phyloP scores from a whole-genome alignment of 2,797 vertebrate species.

The Oryzias dopingdopingensis region DNA sequence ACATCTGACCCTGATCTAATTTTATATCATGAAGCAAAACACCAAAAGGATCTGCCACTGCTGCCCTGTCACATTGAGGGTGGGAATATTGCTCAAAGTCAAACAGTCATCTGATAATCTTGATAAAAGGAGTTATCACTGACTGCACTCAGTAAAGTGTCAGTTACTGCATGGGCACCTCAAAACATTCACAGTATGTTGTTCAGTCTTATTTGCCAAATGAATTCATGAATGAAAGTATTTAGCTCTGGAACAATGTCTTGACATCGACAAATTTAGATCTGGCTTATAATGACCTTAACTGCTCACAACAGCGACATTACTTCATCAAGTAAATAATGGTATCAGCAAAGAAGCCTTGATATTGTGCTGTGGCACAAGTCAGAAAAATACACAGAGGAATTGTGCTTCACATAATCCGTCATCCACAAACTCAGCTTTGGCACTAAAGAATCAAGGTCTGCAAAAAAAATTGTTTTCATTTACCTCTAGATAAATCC shows the following conservation, averaged over 20 bases:
- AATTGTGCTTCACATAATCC: constrained; percentile 79
- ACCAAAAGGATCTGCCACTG: constrained; percentile 53
- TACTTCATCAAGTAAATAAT: constrained; percentile 27
- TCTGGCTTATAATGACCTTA: constrained; percentile 40
- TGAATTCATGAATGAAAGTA: constrained; percentile 27
- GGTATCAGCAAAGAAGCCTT: constrained; percentile 44
- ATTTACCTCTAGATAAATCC: constrained; percentile 40
- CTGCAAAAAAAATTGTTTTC: constrained; percentile 7
- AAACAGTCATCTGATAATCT: constrained; percentile 65
- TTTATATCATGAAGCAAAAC: constrained; percentile 45
- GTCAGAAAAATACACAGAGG: constrained; percentile 60
- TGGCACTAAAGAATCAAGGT: constrained; percentile 30
- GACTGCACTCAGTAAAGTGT: constrained; percentile 53
- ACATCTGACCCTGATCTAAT: constrained; percentile 33
- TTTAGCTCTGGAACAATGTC: constrained; percentile 23
- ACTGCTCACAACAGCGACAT: constrained; percentile 38
- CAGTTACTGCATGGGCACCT: constrained; percentile 46
- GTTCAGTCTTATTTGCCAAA: constrained; percentile 44
- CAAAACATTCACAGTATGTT: constrained; percentile 64
- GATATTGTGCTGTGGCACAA: constrained; percentile 54
- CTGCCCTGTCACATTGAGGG: constrained; percentile 66
- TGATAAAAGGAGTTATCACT: constrained; percentile 50
- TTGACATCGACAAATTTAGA: constrained; percentile 39
- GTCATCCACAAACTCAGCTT: constrained; percentile 59
- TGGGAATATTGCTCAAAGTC: constrained; percentile 74